phyloP scores from a whole-genome alignment of 2,113 vertebrate species.

The Uropsilus gracilis region DNA sequence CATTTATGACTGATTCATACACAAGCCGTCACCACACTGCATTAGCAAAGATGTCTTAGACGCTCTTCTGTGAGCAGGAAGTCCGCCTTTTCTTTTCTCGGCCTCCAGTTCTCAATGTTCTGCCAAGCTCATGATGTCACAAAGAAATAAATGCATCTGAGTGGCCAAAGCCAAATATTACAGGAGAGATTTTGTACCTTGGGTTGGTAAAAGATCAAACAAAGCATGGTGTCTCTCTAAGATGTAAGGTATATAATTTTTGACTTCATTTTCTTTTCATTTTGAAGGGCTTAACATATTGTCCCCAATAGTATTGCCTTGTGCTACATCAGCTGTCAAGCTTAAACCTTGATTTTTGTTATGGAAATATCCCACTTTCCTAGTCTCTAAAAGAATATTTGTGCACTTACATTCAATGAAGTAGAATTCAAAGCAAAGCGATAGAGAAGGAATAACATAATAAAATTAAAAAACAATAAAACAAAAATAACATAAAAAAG shows the following conservation, averaged over 20 bases:
- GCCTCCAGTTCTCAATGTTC: slow-evolving; percentile 58
- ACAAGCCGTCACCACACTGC: background rate
- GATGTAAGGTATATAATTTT: background rate
- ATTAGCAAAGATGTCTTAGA: slow-evolving; percentile 42
- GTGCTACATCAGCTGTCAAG: background rate
- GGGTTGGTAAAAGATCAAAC: slow-evolving; percentile 28
- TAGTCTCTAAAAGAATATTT: slow-evolving; percentile 1
- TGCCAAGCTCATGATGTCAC: slow-evolving; percentile 46
- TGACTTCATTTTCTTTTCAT: slow-evolving; percentile 13
- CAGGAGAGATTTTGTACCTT: background rate
- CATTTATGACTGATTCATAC: slow-evolving; percentile 57
- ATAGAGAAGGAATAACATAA: no score
- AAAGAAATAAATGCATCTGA: background rate
- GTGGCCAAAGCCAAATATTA: background rate
- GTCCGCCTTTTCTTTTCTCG: slow-evolving; percentile 25
- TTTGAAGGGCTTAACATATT: background rate
- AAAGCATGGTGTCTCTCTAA: background rate
- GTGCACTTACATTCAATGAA: no score
- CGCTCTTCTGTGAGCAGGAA: slow-evolving; percentile 56
- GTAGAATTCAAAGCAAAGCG: no score
- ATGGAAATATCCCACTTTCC: background rate
- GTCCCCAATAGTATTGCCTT: background rate
- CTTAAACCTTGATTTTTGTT: slow-evolving; percentile 6
- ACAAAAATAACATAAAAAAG: no score
- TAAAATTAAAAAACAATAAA: no score